These are phyloP conservation scores for Neolamprologus modestus DNA, from an alignment of 2,113 vertebrate genomes.

Conservation along the genomic window DNA sequence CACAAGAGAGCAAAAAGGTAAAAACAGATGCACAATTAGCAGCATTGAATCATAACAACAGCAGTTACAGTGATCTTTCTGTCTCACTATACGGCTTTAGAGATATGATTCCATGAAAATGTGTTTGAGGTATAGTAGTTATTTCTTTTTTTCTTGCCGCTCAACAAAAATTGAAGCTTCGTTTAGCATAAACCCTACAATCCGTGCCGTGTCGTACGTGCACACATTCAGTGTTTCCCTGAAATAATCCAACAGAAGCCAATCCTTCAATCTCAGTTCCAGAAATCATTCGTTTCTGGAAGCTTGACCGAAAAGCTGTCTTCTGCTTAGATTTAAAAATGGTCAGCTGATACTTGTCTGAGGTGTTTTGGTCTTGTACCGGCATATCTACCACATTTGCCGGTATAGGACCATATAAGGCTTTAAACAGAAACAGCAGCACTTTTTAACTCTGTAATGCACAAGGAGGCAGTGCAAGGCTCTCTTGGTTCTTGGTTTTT, in stretches of 20 bases:
- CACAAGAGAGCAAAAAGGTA: constrained; percentile 72
- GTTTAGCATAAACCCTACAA: not conserved
- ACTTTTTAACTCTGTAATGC: not conserved
- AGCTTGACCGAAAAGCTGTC: not conserved
- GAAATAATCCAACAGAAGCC: not conserved
- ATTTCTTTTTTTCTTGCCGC: not conserved
- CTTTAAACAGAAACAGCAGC: not conserved
- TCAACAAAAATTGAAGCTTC: not conserved
- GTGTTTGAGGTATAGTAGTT: not conserved
- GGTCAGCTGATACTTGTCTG: not conserved
- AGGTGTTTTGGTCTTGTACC: not conserved
- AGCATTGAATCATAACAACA: not conserved
- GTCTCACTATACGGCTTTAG: not conserved
- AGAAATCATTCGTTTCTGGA: not conserved
- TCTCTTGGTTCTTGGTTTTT: not conserved
- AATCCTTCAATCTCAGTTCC: not conserved
- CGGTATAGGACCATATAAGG: not conserved
- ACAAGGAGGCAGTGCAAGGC: not conserved
- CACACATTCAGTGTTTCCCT: not conserved
- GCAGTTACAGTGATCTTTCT: not conserved
- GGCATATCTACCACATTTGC: not conserved
- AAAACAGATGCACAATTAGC: not conserved
- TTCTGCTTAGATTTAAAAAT: not conserved
- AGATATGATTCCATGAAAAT: not conserved
- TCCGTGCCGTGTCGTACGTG: not conserved